A percentile compares a stretch with the other conserved stretches of the same genome.
These are phyloP conservation scores for Zhuqinia jingwanae DNA, from an alignment of 2,888 invertebrate genomes.

Conservation along the genomic window DNA sequence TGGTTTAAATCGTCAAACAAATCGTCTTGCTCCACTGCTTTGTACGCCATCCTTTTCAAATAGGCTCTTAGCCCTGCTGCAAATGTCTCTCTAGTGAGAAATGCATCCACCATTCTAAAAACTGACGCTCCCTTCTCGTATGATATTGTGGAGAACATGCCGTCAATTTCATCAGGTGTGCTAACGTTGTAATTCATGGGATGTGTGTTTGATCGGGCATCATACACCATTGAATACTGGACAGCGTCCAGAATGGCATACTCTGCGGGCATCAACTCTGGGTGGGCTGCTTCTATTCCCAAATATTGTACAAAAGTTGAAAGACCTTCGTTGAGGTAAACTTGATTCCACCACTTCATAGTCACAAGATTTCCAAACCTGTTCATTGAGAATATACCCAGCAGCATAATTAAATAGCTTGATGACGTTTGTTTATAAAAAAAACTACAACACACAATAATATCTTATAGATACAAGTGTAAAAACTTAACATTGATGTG, in stretches of 20 bases:
- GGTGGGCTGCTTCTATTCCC: constrained; percentile 51
- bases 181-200: constrained; percentile 81
- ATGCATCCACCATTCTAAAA: constrained; percentile 74
- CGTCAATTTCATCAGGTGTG: constrained; percentile 71
- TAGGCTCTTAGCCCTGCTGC: constrained; percentile 67
- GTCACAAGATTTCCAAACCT: constrained; percentile 74
- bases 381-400: neutral
- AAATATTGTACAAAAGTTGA: constrained; percentile 60
- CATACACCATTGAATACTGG: constrained; percentile 66
- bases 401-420: too few species aligned
- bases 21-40: constrained; percentile 59
- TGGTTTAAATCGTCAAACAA: constrained; percentile 50
- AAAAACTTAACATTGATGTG: constrained; percentile 63
- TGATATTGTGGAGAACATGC: constrained; percentile 79
- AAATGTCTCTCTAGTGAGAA: constrained; percentile 65
- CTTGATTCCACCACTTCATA: constrained; percentile 75
- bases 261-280: constrained; percentile 60
- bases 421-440: neutral
- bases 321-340: constrained; percentile 72
- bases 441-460: neutral
- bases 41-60: constrained; percentile 63
- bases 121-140: constrained; percentile 73
- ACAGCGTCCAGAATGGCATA: constrained; percentile 54
- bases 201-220: constrained; percentile 55
- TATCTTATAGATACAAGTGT: neutral